Base-by-base conservation (phyloP, 1,140 invertebrate species). In the Eupristina koningsbergeri region DNA sequence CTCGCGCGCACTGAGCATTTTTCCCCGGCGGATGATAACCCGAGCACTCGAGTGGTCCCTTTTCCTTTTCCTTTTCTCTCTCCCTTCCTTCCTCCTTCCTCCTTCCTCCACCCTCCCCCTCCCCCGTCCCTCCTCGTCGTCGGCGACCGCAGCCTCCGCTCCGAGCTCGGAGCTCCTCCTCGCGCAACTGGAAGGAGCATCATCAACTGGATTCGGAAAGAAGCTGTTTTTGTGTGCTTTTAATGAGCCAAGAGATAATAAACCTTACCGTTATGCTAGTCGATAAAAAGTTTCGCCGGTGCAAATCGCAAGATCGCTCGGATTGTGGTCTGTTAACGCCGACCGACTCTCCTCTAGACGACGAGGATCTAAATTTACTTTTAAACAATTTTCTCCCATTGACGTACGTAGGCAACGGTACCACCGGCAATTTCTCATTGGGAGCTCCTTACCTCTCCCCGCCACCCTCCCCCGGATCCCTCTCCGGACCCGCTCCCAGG, bases 241-340 rank as follows among this genome's bases (percentile, higher is more conserved):
- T 77, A 74, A 74, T 50, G 34, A 31, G 58, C 19, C 50, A 45
- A 41, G 34, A 17, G 36, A 31, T 26, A 63, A 78, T 63, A 78
- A 63, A 63, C 76, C 47, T 36, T 61, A 63, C 58, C 76, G 58
- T 63, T 78, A 69, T n/a, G 63, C n/a, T 41, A 67, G 63, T 11
- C 63, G 63, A 69, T 79, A 79, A 79, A 69, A 69, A 64, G 41
- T 47, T 69, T 47, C 29, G 41, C 53, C 2, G 19, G 3, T 26
- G 53, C 6, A 5, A 7, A 45, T 45, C 41, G n/a, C 19, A 53
- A 31, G 39, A 74, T 74, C 71, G 8, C 22, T 17, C 15, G 41
- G 41, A 45, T 74, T 29, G 29, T 31, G 26, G 75, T 63, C 41
- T 63, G 36, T 63, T 19, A 41, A 53, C 36, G 19, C 31, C 29